phyloP scores from a whole-genome alignment of 2,797 vertebrate genomes.

The Thunnus albacares region DNA sequence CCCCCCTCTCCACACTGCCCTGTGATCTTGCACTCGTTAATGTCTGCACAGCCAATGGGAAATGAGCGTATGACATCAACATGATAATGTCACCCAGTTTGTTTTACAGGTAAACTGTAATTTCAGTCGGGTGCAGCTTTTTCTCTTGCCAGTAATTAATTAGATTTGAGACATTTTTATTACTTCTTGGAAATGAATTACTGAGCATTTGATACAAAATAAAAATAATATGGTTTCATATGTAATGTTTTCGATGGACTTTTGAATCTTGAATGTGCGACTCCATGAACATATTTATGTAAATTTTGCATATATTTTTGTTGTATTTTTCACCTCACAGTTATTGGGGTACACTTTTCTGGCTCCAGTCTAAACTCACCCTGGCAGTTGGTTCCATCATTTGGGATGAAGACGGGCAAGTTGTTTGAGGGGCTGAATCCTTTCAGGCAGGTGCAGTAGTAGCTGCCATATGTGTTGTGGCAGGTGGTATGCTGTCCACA shows the following conservation, averaged over 20 bases:
- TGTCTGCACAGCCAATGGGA: conserved; percentile 80
- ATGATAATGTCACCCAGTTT: background rate
- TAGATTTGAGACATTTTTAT: background rate
- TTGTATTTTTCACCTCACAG: background rate
- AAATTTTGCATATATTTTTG: background rate
- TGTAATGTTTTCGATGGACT: background rate
- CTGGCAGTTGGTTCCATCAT: conserved; percentile 94
- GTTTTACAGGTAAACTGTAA: background rate
- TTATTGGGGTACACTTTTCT: background rate
- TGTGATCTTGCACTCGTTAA: conserved; percentile 88
- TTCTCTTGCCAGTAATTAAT: background rate
- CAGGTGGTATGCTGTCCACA: conserved; percentile 92
- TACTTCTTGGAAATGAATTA: background rate
- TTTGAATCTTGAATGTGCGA: background rate
- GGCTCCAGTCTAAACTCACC: conserved; percentile 80
- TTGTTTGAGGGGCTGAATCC: conserved; percentile 94
- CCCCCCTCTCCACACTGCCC: conserved; percentile 88
- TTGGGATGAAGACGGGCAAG: conserved; percentile 92
- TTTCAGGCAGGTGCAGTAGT: conserved; percentile 91
- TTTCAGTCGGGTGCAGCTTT: background rate
- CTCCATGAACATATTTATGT: background rate
- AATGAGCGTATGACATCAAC: background rate
- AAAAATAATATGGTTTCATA: background rate
- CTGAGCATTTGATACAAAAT: background rate
- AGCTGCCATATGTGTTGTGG: conserved; percentile 94